Evolutionary conservation across 2,797 vertebrate genomes (phyloP), one percentile per base, ranked within the genome.

Genomic region (Urophycis tenuis): DNA sequence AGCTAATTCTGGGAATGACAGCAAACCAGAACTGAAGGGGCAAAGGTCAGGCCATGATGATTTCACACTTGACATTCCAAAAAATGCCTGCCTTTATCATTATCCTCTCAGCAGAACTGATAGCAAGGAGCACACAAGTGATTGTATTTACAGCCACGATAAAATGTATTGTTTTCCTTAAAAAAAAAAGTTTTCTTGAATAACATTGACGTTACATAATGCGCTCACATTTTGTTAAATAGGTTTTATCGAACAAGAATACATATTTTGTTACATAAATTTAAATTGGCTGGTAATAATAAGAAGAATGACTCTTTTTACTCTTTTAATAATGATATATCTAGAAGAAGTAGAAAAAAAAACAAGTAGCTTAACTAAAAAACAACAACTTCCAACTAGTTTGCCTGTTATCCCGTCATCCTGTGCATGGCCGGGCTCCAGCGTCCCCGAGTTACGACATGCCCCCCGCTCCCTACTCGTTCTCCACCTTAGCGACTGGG

Each of bases 381-480:
- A n/a, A n/a, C n/a, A n/a, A n/a, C n/a, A n/a, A n/a, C n/a, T n/a
- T n/a, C n/a, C n/a, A n/a, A n/a, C 69, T 31, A 0, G 31, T 71
- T 15, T 71, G 1, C 31, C 4, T 6, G 8, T 33, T 15, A 71
- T 71, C 69, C 29, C 14, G 29, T 30, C 12, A 14, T 25, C n/a
- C 67, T 70, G 0, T 19, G 49, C 69, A 2, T 60, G 53, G 53
- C n/a, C 76, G 25, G 30, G 67, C n/a, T 2, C 4, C 17, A 41
- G 10, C 19, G 32, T 72, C 34, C 77, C 64, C 83, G 81, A 76
- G 87, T 53, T 76, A n/a, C 19, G 81, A 85, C 88, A 75, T 85
- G 88, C 60, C 81, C 78, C 78, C 72, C 29, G 9, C 25, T 29
- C 60, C 29, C 53, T 60, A 60, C 39, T 12, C 14, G 39, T 41